phyloP scores from a whole-genome alignment of 2,888 invertebrate species.

The Bimastos eiseni region DNA sequence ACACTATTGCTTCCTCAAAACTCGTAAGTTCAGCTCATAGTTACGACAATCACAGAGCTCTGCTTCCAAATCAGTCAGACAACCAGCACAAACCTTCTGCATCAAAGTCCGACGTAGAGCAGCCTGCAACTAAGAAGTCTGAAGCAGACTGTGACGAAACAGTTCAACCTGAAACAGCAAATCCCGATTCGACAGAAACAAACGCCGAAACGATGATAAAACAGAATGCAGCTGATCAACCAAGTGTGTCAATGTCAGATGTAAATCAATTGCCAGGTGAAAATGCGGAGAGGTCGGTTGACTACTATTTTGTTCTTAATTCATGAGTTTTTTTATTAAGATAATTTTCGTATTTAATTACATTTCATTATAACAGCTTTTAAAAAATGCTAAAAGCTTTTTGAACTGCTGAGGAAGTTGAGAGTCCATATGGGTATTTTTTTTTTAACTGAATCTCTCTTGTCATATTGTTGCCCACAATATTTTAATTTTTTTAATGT shows the following conservation, averaged over 20 bases:
- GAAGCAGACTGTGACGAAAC: not conserved
- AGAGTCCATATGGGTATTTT: too few relatives aligned
- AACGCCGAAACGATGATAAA: not conserved
- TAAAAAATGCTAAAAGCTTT: too few relatives aligned
- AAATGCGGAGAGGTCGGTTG: not conserved
- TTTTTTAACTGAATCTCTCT: too few relatives aligned
- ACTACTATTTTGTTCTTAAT: not conserved
- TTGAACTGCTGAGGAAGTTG: too few relatives aligned
- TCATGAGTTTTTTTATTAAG: too few relatives aligned
- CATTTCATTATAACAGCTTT: too few relatives aligned
- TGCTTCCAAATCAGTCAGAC: conserved; percentile 25
- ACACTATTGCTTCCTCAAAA: not conserved
- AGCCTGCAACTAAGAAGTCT: not conserved
- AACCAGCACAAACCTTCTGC: not conserved
- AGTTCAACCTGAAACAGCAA: not conserved
- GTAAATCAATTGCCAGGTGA: not conserved
- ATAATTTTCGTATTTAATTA: too few relatives aligned
- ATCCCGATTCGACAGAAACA: not conserved
- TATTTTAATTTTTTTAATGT: too few relatives aligned
- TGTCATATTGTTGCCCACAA: too few relatives aligned
- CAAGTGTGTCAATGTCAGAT: not conserved
- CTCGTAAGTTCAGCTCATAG: not conserved
- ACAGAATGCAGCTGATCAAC: not conserved
- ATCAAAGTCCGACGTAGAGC: not conserved
- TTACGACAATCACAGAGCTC: not conserved